Conservation (phyloP, 2,888 invertebrate genomes). For the Tholera decimalis region DNA sequence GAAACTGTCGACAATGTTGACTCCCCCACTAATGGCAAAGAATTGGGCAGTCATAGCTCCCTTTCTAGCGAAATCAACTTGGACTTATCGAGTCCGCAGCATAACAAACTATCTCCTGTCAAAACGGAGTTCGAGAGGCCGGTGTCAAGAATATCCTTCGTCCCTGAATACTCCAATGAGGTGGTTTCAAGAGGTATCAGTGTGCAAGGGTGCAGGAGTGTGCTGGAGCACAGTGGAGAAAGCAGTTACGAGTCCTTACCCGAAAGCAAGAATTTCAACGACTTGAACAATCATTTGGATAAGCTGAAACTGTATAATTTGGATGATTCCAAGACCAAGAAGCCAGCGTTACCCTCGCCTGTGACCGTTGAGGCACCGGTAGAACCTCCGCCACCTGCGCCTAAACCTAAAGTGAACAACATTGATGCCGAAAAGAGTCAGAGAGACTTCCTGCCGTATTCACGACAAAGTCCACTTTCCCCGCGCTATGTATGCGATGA, state of each 20-base stretch:
- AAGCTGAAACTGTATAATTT: slow-evolving; percentile 80
- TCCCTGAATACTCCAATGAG: slow-evolving; percentile 84
- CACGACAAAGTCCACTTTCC: slow-evolving; percentile 89
- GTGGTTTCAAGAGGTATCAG: slow-evolving; percentile 86
- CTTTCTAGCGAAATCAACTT: slow-evolving; percentile 91
- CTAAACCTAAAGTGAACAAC: slow-evolving; percentile 78
- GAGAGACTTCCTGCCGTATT: slow-evolving; percentile 79
- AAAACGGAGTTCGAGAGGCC: slow-evolving; percentile 84
- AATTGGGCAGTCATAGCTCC: slow-evolving; percentile 86
- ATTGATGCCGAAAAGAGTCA: slow-evolving; percentile 79
- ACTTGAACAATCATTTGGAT: slow-evolving; percentile 80
- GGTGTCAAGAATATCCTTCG: slow-evolving; percentile 81
- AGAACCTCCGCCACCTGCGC: slow-evolving; percentile 72
- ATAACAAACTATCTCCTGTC: slow-evolving; percentile 79
- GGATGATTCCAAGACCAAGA: slow-evolving; percentile 73
- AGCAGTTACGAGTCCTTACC: slow-evolving; percentile 81
- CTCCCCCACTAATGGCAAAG: slow-evolving; percentile 85
- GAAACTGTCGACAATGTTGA: slow-evolving; percentile 89
- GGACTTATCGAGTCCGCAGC: slow-evolving; percentile 90
- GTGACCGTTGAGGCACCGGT: slow-evolving; percentile 68
- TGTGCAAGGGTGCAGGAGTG: slow-evolving; percentile 80
- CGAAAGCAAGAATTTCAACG: slow-evolving; percentile 75
- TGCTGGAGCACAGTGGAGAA: slow-evolving; percentile 83
- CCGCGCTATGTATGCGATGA: slow-evolving; percentile 94
- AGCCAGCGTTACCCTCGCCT: slow-evolving; percentile 76